Percentiles rank a stretch among this genome's conserved stretches.
Evolutionary conservation across 64 coral and sea anemone species (phyloP).

Genomic region (Actinia tenebrosa): DNA sequence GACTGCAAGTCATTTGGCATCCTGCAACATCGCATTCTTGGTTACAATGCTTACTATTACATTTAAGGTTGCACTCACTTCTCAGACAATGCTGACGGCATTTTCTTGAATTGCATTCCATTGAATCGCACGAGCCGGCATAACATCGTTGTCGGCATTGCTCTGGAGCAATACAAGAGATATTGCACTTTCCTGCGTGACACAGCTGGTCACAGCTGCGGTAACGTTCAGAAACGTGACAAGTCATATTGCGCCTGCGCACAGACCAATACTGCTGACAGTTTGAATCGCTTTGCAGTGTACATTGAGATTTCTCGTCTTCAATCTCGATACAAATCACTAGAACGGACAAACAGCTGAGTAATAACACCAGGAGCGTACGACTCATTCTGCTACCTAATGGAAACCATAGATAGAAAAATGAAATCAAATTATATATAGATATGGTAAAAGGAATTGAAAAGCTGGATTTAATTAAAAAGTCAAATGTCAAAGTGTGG

Average conservation of each 20-base stretch:
- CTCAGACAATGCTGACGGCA: slow-evolving; percentile 44
- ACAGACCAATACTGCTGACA: slow-evolving; percentile 8
- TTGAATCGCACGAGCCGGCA: slow-evolving; percentile 28
- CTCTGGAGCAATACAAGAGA: slow-evolving; percentile 33
- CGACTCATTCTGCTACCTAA: not conserved
- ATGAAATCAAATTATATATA: not conserved
- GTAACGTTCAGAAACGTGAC: not conserved
- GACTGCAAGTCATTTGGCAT: slow-evolving; percentile 39
- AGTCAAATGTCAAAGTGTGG: no score
- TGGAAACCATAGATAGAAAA: not conserved
- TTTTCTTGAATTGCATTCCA: slow-evolving; percentile 47
- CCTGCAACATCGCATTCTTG: slow-evolving; percentile 49
- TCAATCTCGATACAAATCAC: not conserved
- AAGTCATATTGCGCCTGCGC: slow-evolving; percentile 14
- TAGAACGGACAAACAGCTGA: not conserved
- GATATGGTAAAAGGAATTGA: not conserved
- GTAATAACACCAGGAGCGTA: not conserved
- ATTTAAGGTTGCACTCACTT: slow-evolving; percentile 48
- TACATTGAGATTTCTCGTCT: not conserved
- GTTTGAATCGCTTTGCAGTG: not conserved
- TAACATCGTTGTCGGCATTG: slow-evolving; percentile 40
- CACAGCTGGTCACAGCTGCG: slow-evolving; percentile 34
- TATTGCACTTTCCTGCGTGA: slow-evolving; percentile 33
- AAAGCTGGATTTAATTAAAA: no score
- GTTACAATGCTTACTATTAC: slow-evolving; percentile 29